Evolutionary conservation across 1,140 invertebrate genomes (phyloP).

Genomic region (Drosophila takahashii): DNA sequence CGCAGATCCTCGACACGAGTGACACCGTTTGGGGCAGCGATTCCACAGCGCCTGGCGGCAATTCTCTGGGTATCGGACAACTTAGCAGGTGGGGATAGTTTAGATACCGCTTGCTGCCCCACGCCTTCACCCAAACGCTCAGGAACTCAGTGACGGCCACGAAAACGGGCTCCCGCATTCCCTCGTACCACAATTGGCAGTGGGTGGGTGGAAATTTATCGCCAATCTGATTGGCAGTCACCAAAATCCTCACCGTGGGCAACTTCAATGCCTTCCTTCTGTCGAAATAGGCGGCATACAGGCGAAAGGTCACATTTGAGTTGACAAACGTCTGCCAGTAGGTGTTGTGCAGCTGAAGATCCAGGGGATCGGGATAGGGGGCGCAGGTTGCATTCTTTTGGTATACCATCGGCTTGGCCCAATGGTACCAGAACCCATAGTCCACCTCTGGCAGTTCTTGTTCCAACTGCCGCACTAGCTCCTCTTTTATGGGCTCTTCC

Average conservation of each 20-base stretch:
- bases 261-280: constrained; percentile 89
- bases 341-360: constrained; percentile 72
- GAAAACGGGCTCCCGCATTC: constrained; percentile 89
- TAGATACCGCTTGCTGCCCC: constrained; percentile 94
- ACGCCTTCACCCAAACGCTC: constrained; percentile 95
- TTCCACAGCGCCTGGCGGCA: constrained; percentile 85
- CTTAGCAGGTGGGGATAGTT: constrained; percentile 95
- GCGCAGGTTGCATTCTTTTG: constrained; percentile 37
- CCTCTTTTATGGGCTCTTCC: constrained; percentile 47
- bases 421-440: constrained; percentile 56
- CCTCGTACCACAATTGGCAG: constrained; percentile 95
- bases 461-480: constrained; percentile 51
- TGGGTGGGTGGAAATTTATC: constrained; percentile 88
- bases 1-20: constrained; percentile 91
- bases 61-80: constrained; percentile 91
- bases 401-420: constrained; percentile 43
- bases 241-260: constrained; percentile 90
- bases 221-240: constrained; percentile 93
- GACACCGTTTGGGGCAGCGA: constrained; percentile 92
- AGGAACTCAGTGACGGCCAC: constrained; percentile 92
- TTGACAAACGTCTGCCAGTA: constrained; percentile 92
- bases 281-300: constrained; percentile 95
- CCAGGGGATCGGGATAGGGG: constrained; percentile 51
- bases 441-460: constrained; percentile 68
- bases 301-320: constrained; percentile 92